Conservation (phyloP, 2,888 invertebrate species). For the Sarcophaga caerulescens region DNA sequence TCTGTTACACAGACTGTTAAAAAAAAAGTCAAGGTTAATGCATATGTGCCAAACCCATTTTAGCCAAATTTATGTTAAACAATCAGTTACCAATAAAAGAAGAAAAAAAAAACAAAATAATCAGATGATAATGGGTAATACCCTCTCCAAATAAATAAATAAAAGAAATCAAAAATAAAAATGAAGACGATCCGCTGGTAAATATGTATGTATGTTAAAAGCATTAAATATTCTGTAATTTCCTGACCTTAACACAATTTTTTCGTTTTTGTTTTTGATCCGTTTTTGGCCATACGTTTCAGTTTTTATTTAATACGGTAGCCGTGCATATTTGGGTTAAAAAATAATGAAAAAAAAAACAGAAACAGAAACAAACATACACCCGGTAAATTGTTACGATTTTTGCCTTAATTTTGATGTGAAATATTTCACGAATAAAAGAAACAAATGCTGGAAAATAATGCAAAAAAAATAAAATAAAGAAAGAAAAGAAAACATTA, state of each 20-base stretch:
- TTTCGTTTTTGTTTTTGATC: neutral
- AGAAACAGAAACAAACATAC: slow-evolving; percentile 6
- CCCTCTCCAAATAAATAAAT: slow-evolving; percentile 6
- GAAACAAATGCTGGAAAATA: neutral
- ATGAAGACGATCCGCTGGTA: slow-evolving; percentile 21
- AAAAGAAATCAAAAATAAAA: neutral
- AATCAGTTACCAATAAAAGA: neutral
- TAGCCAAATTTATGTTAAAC: slow-evolving; percentile 26
- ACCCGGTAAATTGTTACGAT: slow-evolving; percentile 20
- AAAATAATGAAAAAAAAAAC: no score
- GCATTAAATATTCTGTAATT: slow-evolving; percentile 60
- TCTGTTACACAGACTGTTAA: neutral
- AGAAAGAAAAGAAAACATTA: slow-evolving; percentile 1
- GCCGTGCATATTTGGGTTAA: slow-evolving; percentile 40
- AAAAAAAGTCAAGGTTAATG: neutral
- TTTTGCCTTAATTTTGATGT: slow-evolving; percentile 15
- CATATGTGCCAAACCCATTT: neutral
- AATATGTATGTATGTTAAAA: slow-evolving; percentile 9
- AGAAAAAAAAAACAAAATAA: neutral
- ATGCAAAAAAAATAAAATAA: neutral
- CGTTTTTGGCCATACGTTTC: slow-evolving; percentile 7
- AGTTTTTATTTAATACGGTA: neutral
- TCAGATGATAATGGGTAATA: slow-evolving; percentile 7
- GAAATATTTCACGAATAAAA: slow-evolving; percentile 11
- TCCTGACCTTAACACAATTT: slow-evolving; percentile 60